These are phyloP conservation scores for Alsophila aescularia DNA, from an alignment of 2,888 invertebrate species.

Conservation along the genomic window DNA sequence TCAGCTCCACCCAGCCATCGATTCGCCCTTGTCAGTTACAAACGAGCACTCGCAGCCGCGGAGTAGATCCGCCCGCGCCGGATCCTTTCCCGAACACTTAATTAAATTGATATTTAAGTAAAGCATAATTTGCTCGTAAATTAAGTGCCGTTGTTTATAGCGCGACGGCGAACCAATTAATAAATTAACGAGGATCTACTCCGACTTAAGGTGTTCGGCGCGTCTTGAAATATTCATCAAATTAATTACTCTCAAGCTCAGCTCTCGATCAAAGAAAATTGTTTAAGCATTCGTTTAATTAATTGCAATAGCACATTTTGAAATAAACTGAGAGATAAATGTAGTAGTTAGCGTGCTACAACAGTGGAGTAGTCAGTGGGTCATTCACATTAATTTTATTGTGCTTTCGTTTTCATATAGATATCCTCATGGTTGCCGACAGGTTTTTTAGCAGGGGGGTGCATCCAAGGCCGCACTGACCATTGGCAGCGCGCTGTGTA, in stretches of 20 bases:
- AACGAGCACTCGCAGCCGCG: constrained; percentile 54
- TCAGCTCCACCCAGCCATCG: constrained; percentile 2
- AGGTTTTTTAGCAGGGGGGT: too few species aligned
- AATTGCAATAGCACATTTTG: too few species aligned
- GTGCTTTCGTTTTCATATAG: too few species aligned
- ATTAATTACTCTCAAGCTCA: constrained; percentile 68
- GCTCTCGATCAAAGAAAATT: constrained; percentile 38
- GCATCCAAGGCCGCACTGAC: too few species aligned
- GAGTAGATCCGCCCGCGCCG: constrained; percentile 68
- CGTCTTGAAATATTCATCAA: constrained; percentile 74
- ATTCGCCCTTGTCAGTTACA: constrained; percentile 63
- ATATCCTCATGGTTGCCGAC: too few species aligned
- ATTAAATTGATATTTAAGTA: constrained; percentile 85
- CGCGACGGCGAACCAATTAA: constrained; percentile 78
- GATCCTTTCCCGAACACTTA: constrained; percentile 76
- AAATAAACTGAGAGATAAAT: not conserved
- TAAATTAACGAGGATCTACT: constrained; percentile 78
- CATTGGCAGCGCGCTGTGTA: too few species aligned
- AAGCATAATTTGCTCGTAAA: constrained; percentile 84
- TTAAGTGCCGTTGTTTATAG: constrained; percentile 83
- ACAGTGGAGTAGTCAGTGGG: too few species aligned
- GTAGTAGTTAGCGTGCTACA: too few species aligned
- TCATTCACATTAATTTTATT: too few species aligned
- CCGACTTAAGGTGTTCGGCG: constrained; percentile 72
- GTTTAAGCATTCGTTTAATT: constrained; percentile 16